A percentile compares a stretch with the other conserved stretches of the same genome.
Conservation (phyloP, 2,113 vertebrate species). For the Geothlypis trichas region DNA sequence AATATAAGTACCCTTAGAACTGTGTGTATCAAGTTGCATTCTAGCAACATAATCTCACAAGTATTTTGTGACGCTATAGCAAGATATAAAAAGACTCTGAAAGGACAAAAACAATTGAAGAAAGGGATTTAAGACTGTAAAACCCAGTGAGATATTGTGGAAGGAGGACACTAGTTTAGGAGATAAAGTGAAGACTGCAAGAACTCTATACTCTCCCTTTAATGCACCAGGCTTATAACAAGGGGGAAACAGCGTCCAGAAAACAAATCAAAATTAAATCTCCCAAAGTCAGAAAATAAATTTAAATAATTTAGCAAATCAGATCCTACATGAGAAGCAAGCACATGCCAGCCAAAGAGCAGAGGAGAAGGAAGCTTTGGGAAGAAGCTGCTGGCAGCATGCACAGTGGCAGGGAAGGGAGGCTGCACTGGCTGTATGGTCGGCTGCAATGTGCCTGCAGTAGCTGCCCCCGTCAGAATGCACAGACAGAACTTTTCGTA, state of each 20-base stretch:
- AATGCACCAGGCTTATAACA: neutral
- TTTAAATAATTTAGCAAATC: neutral
- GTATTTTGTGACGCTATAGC: neutral
- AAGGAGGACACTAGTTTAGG: neutral
- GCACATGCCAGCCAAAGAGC: neutral
- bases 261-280: neutral
- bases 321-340: neutral
- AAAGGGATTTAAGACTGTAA: neutral
- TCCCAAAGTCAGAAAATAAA: neutral
- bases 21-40: neutral
- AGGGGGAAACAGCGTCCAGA: neutral
- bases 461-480: neutral
- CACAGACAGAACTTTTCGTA: neutral
- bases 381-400: neutral
- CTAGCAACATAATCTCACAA: neutral
- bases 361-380: neutral
- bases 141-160: neutral
- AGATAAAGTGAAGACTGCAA: neutral
- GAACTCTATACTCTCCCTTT: neutral
- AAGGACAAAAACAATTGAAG: neutral
- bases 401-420: neutral
- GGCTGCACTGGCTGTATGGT: fast-evolving
- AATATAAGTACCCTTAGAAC: neutral
- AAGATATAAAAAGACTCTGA: neutral
- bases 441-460: neutral